Evolutionary conservation across 2,888 invertebrate species (phyloP).

Genomic region (Eugnorisma glareosa): DNA sequence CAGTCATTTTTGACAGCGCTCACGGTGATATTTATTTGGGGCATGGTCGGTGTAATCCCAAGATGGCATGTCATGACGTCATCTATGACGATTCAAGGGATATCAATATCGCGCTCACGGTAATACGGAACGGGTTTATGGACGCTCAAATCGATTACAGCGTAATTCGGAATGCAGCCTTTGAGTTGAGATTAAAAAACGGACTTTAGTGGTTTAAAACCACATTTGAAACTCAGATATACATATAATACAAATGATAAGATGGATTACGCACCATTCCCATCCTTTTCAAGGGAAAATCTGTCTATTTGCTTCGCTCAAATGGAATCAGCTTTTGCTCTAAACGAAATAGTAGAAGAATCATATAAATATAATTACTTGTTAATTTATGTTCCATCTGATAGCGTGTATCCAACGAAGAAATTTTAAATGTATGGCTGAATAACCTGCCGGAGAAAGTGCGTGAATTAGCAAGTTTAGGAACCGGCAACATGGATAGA

Average conservation of each 20-base stretch:
- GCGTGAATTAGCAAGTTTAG: constrained; percentile 41
- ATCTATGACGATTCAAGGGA: too few species aligned
- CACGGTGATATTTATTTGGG: too few species aligned
- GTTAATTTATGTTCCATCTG: constrained; percentile 36
- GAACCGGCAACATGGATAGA: constrained; percentile 32
- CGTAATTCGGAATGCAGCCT: too few species aligned
- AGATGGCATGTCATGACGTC: too few species aligned
- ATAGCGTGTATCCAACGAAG: constrained; percentile 31
- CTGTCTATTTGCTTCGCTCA: constrained; percentile 52
- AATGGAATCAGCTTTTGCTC: constrained; percentile 48
- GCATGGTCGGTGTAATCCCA: too few species aligned
- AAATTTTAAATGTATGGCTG: constrained; percentile 48
- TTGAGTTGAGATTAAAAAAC: too few species aligned
- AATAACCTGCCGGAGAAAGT: constrained; percentile 48
- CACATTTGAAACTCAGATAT: background rate
- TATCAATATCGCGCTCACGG: too few species aligned
- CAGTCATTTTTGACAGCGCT: too few species aligned
- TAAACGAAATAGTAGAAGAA: constrained; percentile 36
- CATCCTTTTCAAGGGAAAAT: constrained; percentile 45
- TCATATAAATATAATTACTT: constrained; percentile 46
- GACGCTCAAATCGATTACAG: too few species aligned
- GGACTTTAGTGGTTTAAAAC: too few species aligned
- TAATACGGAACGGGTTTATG: too few species aligned
- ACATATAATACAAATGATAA: background rate
- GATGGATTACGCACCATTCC: constrained; percentile 42